Evolutionary conservation across 2,113 vertebrate genomes (phyloP).

Genomic region (Setophaga kirtlandii): DNA sequence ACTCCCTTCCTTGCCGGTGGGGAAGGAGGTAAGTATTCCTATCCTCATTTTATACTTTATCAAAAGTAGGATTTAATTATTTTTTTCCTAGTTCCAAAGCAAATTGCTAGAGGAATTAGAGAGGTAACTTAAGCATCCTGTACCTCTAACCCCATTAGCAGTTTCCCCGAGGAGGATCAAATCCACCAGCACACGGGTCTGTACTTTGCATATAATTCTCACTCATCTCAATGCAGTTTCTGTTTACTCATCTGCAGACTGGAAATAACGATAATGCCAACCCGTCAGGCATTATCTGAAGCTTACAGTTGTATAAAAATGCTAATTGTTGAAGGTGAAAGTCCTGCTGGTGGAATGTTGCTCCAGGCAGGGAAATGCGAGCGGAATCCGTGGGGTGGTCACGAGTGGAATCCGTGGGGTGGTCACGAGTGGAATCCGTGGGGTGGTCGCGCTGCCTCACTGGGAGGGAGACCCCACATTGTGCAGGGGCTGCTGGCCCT

Average conservation of each 20-base stretch:
- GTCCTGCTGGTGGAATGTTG: background rate
- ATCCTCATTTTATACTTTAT: background rate
- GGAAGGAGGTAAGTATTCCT: background rate
- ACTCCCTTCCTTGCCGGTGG: background rate
- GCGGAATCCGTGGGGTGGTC: background rate
- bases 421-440: fast-evolving
- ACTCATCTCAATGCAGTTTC: background rate
- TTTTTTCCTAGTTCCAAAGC: background rate
- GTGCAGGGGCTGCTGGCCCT: fast-evolving
- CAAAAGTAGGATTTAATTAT: background rate
- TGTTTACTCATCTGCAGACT: slow-evolving; percentile 31
- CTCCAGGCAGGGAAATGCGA: background rate
- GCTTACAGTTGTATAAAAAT: background rate
- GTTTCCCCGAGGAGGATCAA: background rate
- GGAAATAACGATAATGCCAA: slow-evolving; percentile 32
- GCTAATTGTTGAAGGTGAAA: slow-evolving; percentile 17
- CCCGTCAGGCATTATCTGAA: slow-evolving; percentile 12
- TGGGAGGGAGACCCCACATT: fast-evolving
- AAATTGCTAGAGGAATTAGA: background rate
- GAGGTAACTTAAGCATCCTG: background rate
- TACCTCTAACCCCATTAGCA: background rate
- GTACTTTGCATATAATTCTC: slow-evolving; percentile 10
- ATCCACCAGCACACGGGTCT: background rate
- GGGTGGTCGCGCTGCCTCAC: fast-evolving
- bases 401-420: background rate